phyloP scores from a whole-genome alignment of 2,113 vertebrate genomes.

The Glareola pratincola region DNA sequence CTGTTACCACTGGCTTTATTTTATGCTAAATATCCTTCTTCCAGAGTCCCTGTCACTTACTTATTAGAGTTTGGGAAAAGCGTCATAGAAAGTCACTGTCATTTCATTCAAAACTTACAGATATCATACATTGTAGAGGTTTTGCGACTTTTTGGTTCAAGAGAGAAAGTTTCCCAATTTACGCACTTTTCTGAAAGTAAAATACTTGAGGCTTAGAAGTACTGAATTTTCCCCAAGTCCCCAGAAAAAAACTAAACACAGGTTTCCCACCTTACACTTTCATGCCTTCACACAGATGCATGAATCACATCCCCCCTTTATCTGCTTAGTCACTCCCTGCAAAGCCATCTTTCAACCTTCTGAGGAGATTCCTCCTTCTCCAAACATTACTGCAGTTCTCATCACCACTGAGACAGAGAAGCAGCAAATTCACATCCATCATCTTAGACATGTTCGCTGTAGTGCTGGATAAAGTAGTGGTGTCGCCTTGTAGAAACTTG shows the following conservation, averaged over 20 bases:
- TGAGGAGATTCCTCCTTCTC: neutral
- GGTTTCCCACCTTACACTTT: neutral
- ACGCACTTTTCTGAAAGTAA: neutral
- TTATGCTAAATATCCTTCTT: neutral
- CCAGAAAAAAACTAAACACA: neutral
- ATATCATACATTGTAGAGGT: neutral
- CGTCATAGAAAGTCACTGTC: neutral
- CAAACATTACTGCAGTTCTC: neutral
- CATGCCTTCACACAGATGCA: neutral
- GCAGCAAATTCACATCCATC: neutral
- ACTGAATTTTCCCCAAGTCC: neutral
- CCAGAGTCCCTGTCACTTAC: neutral
- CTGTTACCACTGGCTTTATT: neutral
- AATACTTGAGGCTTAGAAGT: neutral
- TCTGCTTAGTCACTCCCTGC: neutral
- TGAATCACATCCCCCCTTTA: neutral
- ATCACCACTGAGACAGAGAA: neutral
- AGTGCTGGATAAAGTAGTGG: neutral
- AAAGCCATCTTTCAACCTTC: neutral
- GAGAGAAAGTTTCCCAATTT: neutral
- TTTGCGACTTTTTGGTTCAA: neutral
- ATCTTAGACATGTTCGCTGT: neutral
- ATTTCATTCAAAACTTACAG: neutral
- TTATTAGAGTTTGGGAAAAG: neutral
- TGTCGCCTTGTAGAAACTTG: rapidly evolving